phyloP scores from a whole-genome alignment of 2,888 invertebrate species.

The Opisthograptis luteolata region DNA sequence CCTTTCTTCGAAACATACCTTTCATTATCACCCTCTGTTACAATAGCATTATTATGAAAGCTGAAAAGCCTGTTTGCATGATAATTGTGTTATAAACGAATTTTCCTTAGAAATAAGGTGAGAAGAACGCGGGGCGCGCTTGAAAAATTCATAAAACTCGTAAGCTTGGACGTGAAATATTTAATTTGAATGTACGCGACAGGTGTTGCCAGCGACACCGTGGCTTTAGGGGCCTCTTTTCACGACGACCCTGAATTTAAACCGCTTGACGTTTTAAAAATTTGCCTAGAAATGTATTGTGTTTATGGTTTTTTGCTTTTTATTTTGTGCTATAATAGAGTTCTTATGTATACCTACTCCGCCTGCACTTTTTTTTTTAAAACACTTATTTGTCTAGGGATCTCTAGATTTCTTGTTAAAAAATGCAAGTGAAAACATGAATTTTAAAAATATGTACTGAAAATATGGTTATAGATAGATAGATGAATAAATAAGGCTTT shows the following conservation, averaged over 20 bases:
- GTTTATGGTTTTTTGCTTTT: background rate
- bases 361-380: background rate
- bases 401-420: too few relatives aligned
- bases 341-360: too few relatives aligned
- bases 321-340: background rate
- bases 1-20: background rate
- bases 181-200: constrained; percentile 33
- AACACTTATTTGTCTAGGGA: too few relatives aligned
- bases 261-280: constrained; percentile 22
- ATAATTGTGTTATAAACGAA: constrained; percentile 2
- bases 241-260: constrained; percentile 12
- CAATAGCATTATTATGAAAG: constrained; percentile 4
- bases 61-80: constrained; percentile 3
- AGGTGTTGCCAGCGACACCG: constrained; percentile 20
- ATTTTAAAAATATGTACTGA: too few relatives aligned
- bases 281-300: constrained; percentile 8
- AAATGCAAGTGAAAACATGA: too few relatives aligned
- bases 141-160: constrained; percentile 25
- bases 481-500: too few relatives aligned
- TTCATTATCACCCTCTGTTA: background rate
- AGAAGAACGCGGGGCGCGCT: constrained; percentile 3
- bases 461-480: too few relatives aligned
- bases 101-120: background rate
- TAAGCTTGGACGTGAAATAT: constrained; percentile 31
- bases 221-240: constrained; percentile 20